Conservation (phyloP, 2,113 vertebrate species). For the Ptilorrhoa leucosticta region DNA sequence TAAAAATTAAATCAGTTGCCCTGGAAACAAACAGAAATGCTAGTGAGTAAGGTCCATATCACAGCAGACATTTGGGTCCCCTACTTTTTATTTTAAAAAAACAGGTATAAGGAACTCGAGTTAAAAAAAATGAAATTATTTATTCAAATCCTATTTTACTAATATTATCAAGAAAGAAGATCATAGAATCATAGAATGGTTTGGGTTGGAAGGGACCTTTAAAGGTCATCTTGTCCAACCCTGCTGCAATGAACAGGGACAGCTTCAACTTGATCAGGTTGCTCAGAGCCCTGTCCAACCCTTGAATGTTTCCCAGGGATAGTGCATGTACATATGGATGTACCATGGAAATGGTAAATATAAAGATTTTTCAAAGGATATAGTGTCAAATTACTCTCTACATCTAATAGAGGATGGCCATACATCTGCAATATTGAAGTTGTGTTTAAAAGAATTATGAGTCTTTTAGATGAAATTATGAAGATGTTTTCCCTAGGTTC, state of each 20-base stretch:
- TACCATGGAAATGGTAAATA: background rate
- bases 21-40: background rate
- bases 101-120: background rate
- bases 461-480: background rate
- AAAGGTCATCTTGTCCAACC: background rate
- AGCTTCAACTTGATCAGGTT: background rate
- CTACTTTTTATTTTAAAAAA: background rate
- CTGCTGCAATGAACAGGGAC: background rate
- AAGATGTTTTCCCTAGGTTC: background rate
- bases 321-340: background rate
- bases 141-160: background rate
- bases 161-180: background rate
- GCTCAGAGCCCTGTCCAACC: background rate
- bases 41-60: background rate
- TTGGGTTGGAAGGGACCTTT: background rate
- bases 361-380: background rate
- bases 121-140: background rate
- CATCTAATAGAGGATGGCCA: background rate
- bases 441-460: background rate
- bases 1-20: constrained; percentile 17
- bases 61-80: background rate
- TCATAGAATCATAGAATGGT: background rate
- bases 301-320: background rate
- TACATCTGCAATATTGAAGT: background rate
- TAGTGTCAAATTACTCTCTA: background rate